Evolutionary conservation across 2,113 vertebrate species (phyloP), one percentile per base, ranked within the genome.

Genomic region (Callospermophilus lateralis): DNA sequence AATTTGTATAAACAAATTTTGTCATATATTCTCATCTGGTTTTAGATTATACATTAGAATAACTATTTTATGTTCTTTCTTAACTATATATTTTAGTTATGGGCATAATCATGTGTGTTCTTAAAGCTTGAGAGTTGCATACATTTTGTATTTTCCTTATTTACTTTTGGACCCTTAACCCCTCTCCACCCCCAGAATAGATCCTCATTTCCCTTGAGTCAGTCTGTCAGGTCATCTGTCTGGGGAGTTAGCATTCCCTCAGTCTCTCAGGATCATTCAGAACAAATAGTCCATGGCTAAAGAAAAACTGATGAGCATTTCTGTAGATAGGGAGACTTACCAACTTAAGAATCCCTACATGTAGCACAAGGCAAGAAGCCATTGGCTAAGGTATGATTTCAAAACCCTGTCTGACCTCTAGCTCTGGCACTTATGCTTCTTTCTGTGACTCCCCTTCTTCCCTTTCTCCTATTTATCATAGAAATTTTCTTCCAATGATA

Each of bases 161-260:
- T 85, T 81, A 4, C 92, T 90, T 80, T 94, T 95, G 97, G 61
- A 95, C 96, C 93, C 93, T 93, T 93, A 12, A 45, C 12, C 58
- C 89, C 4, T 0, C 90, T 12, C 20, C 24, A 26, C 15, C 55
- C 37, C 34, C 73, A 74, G 87, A 67, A 76, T 95, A 45, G 94
- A 97, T 95, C 22, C 10, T 98, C 17, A 45, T 70, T 96, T 97
- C 94, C 76, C 67, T 96, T 39, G 83, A 85, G 87, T 90, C 83
- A 97, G 78, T 97, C 89, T 95, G 80, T 95, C 93, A 96, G 73
- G 26, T 95, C 94, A 97, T 98, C 91, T 98, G 83, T 98, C 76
- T 96, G 53, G 93, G 53, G 11, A 6, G 30, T 90, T 58, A 96
- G 17, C 95, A 93, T 97, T 98, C 97, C 68, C 73, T 97, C 55